Conservation (phyloP, 2,113 vertebrate genomes). For the Limanda limanda region DNA sequence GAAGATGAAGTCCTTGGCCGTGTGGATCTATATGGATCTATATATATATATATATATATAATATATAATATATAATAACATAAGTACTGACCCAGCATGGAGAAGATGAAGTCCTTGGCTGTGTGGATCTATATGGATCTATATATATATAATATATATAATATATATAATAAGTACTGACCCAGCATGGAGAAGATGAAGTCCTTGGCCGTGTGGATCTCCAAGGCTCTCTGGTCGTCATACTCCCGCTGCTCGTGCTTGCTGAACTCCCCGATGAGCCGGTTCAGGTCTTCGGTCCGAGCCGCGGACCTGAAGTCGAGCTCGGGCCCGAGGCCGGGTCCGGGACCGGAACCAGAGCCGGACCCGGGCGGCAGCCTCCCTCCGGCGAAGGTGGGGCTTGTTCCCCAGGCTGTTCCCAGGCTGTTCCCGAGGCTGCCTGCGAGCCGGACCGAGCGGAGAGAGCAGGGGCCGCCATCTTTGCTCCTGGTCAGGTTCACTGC, state of each 20-base stretch:
- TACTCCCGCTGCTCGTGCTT: constrained; percentile 95
- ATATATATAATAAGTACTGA: no score
- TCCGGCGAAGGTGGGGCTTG: constrained; percentile 81
- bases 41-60: no score
- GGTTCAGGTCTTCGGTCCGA: constrained; percentile 91
- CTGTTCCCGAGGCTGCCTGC: constrained; percentile 78
- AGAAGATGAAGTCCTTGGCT: no score
- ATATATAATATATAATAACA: no score
- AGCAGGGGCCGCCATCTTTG: not conserved
- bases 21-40: no score
- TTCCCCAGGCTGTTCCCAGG: no score
- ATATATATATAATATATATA: no score
- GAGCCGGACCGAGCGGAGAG: constrained; percentile 35
- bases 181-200: constrained; percentile 99
- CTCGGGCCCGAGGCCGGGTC: constrained; percentile 77
- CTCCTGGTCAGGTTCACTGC: not conserved
- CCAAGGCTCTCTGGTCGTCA: constrained; percentile 95
- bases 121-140: no score
- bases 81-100: no score
- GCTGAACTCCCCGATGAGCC: constrained; percentile 93
- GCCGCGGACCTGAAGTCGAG: constrained; percentile 97
- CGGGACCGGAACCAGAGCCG: no score
- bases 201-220: constrained; percentile 99
- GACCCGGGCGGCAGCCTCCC: constrained; percentile 58
- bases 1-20: no score